A percentile compares a stretch with the other conserved stretches of the same genome.
Conservation (phyloP, 2,113 vertebrate genomes). For the Bagarius yarrelli region DNA sequence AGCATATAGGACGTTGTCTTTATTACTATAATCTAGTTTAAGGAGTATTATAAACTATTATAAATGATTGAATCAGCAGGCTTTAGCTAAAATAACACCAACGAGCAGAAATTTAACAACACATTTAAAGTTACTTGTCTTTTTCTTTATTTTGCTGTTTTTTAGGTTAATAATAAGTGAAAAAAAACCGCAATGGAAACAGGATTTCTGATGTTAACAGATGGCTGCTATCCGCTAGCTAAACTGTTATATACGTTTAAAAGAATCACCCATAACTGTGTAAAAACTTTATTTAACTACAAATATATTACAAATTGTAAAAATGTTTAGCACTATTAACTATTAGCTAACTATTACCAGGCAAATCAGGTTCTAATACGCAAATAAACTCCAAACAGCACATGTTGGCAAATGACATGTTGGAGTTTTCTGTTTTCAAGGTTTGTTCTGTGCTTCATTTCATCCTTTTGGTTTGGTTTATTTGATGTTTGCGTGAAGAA, state of each 20-base stretch:
- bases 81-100: neutral
- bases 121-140: neutral
- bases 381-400: neutral
- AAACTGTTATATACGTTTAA: neutral
- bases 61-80: neutral
- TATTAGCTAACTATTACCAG: too few relatives aligned
- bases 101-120: neutral
- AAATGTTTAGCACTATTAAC: neutral
- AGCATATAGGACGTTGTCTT: neutral
- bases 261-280: neutral
- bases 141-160: neutral
- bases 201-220: neutral
- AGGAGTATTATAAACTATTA: neutral
- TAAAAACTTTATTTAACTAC: neutral
- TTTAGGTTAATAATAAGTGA: neutral
- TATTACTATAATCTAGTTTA: neutral
- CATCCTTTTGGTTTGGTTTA: neutral
- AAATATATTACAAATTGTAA: neutral
- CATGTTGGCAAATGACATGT: neutral
- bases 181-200: neutral
- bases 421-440: neutral
- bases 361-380: neutral
- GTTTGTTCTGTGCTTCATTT: constrained; percentile 5
- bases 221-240: neutral
- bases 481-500: neutral